Evolutionary conservation across 2,113 vertebrate genomes (phyloP).

Genomic region (Sisor rabdophorus): DNA sequence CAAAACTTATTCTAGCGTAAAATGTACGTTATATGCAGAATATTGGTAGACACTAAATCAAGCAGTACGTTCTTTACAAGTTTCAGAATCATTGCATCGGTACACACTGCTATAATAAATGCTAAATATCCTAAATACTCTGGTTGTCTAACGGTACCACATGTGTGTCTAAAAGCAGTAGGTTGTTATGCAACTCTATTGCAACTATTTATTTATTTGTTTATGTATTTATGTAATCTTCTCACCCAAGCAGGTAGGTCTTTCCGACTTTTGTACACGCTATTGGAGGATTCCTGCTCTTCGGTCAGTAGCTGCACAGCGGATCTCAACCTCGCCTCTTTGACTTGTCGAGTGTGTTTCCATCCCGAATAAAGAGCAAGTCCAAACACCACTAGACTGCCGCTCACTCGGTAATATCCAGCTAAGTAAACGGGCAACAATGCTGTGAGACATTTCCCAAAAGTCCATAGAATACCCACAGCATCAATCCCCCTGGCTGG

Average conservation of each 20-base stretch:
- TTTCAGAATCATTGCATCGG: not conserved
- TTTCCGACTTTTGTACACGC: constrained; percentile 64
- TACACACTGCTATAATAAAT: not conserved
- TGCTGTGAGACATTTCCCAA: constrained; percentile 79
- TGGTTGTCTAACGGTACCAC: not conserved
- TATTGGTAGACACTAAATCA: not conserved
- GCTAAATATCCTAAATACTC: no score
- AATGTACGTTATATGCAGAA: not conserved
- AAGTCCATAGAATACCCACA: constrained; percentile 72
- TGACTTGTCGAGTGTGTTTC: constrained; percentile 77
- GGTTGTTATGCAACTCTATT: not conserved
- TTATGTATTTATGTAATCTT: not conserved
- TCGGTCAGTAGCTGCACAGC: constrained; percentile 69
- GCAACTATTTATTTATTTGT: not conserved
- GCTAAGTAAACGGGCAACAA: constrained; percentile 83
- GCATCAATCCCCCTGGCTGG: constrained; percentile 55
- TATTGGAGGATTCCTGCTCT: constrained; percentile 67
- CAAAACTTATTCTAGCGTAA: not conserved
- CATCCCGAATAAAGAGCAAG: constrained; percentile 85
- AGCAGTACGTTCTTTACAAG: not conserved
- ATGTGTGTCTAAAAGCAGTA: not conserved
- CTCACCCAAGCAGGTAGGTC: constrained; percentile 83
- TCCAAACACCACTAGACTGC: constrained; percentile 77
- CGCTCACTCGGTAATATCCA: constrained; percentile 79
- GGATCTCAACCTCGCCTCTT: constrained; percentile 71